Base-by-base conservation (phyloP, 2,888 invertebrate species). In the Fissipunctia ypsillon region DNA sequence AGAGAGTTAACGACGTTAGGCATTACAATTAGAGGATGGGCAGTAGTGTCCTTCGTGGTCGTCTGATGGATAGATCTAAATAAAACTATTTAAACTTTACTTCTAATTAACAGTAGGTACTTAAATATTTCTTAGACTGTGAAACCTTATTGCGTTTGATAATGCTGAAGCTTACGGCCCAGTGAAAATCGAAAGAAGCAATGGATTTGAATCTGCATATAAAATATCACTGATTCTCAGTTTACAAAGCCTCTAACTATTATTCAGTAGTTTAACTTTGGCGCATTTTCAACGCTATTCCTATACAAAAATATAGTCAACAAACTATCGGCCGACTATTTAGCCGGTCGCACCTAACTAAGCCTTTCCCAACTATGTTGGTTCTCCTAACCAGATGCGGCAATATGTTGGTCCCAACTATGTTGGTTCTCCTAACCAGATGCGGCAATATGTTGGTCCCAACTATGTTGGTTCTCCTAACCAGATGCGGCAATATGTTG, bases 261-360 rank as follows among this genome's bases (percentile, higher is more conserved):
- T 0, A 25, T 31, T 41, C 19, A 12, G 4, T 12, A 50, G n/a
- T n/a, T 28, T 50, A 52, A 5, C 12, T 31, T n/a, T n/a, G n/a
- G n/a, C n/a, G n/a, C 50, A 31, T 25, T 50, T 35, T 19, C 19
- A 19, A 45, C 43, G 6, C 16, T 19, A 45, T 6, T 19, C 2
- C 9, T 41, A 41, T 41, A n/a, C n/a, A 38, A 74, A 76, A 76
- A 76, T 50, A 52, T 38, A 45, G 22, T 31, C 28, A 19, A n/a
- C 19, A 43, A 76, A 76, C 56, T 67, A 59, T 48, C 0, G 9
- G 50, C 14, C 28, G 16, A 35, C 38, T 19, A 61, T 77, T 50
- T 25, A 43, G 38, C 48, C 2, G 22, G n/a, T 50, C 31, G 28
- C 48, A 16, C 22, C 54, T 28, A 59, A 59, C 52, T 69, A 54